Base-by-base conservation (phyloP, 2,888 invertebrate species). In the Xylophagus ater region DNA sequence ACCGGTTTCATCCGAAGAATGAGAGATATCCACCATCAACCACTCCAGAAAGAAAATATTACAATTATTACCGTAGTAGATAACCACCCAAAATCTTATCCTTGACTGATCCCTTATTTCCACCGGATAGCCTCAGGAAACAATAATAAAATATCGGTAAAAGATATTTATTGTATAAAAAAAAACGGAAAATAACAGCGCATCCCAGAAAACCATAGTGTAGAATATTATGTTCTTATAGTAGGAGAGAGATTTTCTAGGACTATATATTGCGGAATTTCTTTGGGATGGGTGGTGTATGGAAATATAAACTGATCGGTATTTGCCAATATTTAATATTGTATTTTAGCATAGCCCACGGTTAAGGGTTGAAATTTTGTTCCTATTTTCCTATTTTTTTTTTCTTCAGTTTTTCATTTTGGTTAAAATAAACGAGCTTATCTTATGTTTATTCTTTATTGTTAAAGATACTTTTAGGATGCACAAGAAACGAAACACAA, bases 131-230 rank as follows among this genome's bases (percentile, higher is more conserved):
- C 44, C 44, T 40, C 41, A 41, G 41, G 44, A 41, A 39, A 44
- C 40, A 44, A 44, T 44, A 44, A 44, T 44, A 44, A 40, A 43
- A 43, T 43, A 43, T 43, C 40, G 43, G 43, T 40, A 43, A 43
- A 40, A 37, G 40, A 43, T 43, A 40, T 43, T 40, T 43, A 37
- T 34, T 34, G 28, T 28, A 40, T 29, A 38, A 38, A 15, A 32
- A 32, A 20, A 32, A 20, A 32, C 21, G 30, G 33, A 29, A 29
- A 35, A 34, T 31, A 43, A 39, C n/a, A n/a, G n/a, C n/a, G n/a
- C n/a, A n/a, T n/a, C 21, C 25, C 12, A 37, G n/a, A 23, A 24
- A 37, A 13, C 28, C 17, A 17, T 25, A 28, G 13, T 31, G n/a
- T n/a, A n/a, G n/a, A n/a, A n/a, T n/a, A n/a, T n/a, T n/a, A n/a